Percentiles rank a stretch among this genome's conserved stretches.
phyloP scores from a whole-genome alignment of 2,113 vertebrate genomes.

The Odobenus rosmarus region DNA sequence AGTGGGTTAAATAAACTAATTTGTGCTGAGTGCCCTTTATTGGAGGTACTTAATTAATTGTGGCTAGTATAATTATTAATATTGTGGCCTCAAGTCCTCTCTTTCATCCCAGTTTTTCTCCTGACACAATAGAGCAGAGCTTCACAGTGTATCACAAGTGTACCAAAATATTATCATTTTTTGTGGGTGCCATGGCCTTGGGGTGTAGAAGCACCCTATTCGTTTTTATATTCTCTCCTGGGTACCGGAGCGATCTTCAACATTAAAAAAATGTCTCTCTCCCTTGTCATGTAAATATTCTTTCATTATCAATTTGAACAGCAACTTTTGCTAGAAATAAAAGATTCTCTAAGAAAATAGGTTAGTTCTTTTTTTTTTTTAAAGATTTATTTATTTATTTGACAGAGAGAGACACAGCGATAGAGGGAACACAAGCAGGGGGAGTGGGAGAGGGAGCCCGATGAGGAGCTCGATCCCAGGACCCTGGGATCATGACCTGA shows the following conservation, averaged over 20 bases:
- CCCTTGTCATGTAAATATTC: background rate
- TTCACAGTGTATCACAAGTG: background rate
- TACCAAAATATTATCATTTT: background rate
- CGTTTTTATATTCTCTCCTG: background rate
- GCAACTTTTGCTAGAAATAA: background rate
- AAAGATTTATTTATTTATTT: too few relatives aligned
- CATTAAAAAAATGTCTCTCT: background rate
- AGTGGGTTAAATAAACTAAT: background rate
- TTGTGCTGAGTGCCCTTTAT: background rate
- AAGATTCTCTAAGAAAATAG: background rate
- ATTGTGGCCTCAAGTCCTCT: background rate
- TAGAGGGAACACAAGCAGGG: too few relatives aligned
- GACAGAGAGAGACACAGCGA: too few relatives aligned
- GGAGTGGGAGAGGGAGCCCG: too few relatives aligned
- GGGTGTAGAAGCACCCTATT: background rate
- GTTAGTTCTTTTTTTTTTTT: background rate
- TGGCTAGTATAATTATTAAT: background rate
- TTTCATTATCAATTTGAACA: constrained; percentile 8
- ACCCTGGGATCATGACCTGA: too few relatives aligned
- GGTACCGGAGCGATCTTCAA: background rate
- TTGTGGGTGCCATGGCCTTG: background rate
- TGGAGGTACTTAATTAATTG: background rate
- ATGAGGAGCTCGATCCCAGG: too few relatives aligned
- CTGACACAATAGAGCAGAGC: background rate
- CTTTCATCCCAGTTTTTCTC: background rate